Evolutionary conservation across 2,113 vertebrate genomes (phyloP), one percentile per base, ranked within the genome.

Genomic region (Lepus americanus): DNA sequence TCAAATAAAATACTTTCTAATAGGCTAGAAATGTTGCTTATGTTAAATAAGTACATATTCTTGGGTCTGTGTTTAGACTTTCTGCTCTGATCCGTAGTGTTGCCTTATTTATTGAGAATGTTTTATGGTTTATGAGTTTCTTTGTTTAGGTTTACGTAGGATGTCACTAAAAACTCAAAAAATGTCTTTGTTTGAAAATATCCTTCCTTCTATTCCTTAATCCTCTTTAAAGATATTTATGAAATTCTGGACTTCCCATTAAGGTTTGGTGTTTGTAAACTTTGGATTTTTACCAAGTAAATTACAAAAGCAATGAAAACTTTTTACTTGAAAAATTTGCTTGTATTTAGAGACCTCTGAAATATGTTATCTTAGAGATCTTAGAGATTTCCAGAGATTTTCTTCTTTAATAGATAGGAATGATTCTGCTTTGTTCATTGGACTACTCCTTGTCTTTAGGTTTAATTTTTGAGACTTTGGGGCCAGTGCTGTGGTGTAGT

Each of bases 261-360:
- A 6, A 74, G 3, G 72, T 29, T 7, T 10, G 73, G 25, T 51
- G 66, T 84, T 92, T 89, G 49, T 11, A 63, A n/a, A 80, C 53
- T 78, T 83, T 66, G 44, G 70, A 66, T 91, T 94, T n/a, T n/a
- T 80, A 84, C 39, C 19, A 72, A 82, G 51, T 87, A 94, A 87
- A 74, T 51, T 80, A 87, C 33, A 72, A 91, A 88, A 7, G 27
- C n/a, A 83, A 64, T 83, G 66, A 90, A 72, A 79, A 39, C 16
- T 61, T 51, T 94, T 44, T 79, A 64, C 44, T 69, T 78, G 23
- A 76, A 70, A 86, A 31, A 81, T 67, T 25, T 82, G 66, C 16
- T 69, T 69, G 73, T 13, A 77, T 92, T 92, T 88, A 23, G 67
- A 89, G 66, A 80, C 31, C 69, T 96, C 27, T 74, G 25, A 92